Evolutionary conservation across 2,113 vertebrate species (phyloP).

Genomic region (Porphyrio hochstetteri): DNA sequence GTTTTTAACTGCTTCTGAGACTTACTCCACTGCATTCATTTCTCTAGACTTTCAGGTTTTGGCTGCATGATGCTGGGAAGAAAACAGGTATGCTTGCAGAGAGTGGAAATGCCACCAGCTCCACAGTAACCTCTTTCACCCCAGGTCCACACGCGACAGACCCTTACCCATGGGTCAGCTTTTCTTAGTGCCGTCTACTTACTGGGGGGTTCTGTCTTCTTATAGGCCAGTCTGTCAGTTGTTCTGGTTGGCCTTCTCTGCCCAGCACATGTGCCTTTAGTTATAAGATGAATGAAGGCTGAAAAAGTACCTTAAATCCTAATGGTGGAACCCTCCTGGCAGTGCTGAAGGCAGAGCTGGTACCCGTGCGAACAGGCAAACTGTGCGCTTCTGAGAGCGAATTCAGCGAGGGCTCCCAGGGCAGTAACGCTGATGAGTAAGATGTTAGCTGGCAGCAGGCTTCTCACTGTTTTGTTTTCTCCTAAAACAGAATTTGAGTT

Average conservation of each 20-base stretch:
- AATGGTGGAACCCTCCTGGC: neutral
- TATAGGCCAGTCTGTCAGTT: neutral
- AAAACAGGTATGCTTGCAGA: neutral
- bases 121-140: neutral
- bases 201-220: neutral
- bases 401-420: neutral
- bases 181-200: rapidly evolving
- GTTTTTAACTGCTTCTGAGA: neutral
- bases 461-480: neutral
- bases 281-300: neutral
- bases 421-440: neutral
- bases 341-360: neutral
- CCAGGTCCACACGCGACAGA: neutral
- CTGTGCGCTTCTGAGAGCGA: neutral
- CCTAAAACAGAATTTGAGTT: neutral
- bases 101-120: neutral
- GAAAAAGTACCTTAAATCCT: neutral
- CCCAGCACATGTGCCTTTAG: neutral
- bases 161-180: neutral
- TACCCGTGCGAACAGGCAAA: neutral
- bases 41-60: neutral
- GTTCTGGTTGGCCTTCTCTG: neutral
- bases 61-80: neutral
- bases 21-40: neutral
- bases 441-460: neutral